phyloP scores from a whole-genome alignment of 2,888 invertebrate genomes.

The Flabesymbios commensalis region DNA sequence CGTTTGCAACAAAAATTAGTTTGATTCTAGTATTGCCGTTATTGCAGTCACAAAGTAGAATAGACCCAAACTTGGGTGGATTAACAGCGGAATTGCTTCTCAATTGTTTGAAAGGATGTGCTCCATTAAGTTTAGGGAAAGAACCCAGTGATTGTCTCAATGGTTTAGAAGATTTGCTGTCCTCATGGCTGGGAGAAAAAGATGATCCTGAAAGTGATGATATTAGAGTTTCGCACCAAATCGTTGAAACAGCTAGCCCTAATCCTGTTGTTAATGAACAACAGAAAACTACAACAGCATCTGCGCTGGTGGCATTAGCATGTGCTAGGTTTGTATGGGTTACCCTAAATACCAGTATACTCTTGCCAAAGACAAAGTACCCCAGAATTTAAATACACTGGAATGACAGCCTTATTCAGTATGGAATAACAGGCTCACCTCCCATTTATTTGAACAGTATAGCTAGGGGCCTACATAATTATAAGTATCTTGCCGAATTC shows the following conservation, averaged over 20 bases:
- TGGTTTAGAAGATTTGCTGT: conserved; percentile 55
- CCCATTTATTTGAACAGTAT: too few relatives aligned
- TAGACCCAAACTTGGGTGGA: conserved; percentile 53
- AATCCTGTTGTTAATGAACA: conserved; percentile 6
- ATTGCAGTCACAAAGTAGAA: conserved; percentile 57
- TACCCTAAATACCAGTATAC: too few relatives aligned
- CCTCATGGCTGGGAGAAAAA: conserved; percentile 57
- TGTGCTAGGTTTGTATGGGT: conserved; percentile 56
- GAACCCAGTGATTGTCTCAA: conserved; percentile 60
- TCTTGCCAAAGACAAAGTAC: too few relatives aligned
- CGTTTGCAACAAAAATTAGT: conserved; percentile 59
- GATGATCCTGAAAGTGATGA: too few relatives aligned
- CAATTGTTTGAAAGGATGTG: conserved; percentile 54
- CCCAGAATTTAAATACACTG: too few relatives aligned
- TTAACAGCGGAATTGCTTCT: conserved; percentile 55
- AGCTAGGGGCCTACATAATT: too few relatives aligned
- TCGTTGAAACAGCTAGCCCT: background rate
- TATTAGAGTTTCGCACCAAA: background rate
- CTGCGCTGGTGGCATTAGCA: conserved; percentile 56
- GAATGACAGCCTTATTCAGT: too few relatives aligned
- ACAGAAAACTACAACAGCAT: conserved; percentile 51
- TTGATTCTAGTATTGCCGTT: conserved; percentile 57
- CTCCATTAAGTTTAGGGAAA: conserved; percentile 56
- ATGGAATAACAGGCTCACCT: too few relatives aligned
- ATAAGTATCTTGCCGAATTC: too few relatives aligned